phyloP scores from a whole-genome alignment of 2,113 vertebrate genomes.

The Spermophilus dauricus region DNA sequence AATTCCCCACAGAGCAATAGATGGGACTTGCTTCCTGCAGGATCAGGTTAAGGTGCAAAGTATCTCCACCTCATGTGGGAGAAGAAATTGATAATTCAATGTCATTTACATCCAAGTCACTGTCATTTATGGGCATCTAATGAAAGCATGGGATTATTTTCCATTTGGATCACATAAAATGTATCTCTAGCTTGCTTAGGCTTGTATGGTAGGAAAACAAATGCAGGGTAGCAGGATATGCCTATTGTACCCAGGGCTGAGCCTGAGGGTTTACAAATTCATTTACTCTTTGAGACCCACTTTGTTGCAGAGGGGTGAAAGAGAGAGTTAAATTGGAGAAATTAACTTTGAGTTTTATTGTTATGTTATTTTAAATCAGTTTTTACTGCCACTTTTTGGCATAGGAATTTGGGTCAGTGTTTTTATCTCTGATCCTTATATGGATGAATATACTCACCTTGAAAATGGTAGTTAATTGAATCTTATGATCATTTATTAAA shows the following conservation, averaged over 20 bases:
- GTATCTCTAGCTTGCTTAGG: conserved; percentile 17
- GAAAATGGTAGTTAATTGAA: conserved; percentile 75
- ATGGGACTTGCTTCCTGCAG: conserved; percentile 61
- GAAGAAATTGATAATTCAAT: not conserved
- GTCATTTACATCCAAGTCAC: conserved; percentile 15
- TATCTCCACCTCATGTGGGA: not conserved
- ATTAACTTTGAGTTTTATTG: conserved; percentile 77
- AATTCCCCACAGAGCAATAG: not conserved
- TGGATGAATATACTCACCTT: conserved; percentile 83
- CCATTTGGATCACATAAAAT: not conserved
- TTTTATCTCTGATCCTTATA: conserved; percentile 77
- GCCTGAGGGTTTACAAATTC: conserved; percentile 66
- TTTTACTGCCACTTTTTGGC: conserved; percentile 78
- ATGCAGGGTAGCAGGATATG: conserved; percentile 40
- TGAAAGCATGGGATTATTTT: not conserved
- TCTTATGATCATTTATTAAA: conserved; percentile 74
- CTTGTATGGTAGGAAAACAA: conserved; percentile 10
- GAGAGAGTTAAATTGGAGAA: conserved; percentile 43
- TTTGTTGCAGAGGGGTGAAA: conserved; percentile 52
- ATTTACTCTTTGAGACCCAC: conserved; percentile 67
- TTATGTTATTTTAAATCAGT: conserved; percentile 84
- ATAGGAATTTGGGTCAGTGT: conserved; percentile 78
- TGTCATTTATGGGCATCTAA: not conserved
- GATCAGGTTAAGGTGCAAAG: conserved; percentile 29
- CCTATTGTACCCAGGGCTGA: conserved; percentile 37